Percentiles rank a stretch among this genome's conserved stretches.
These are phyloP conservation scores for Enteromius viviparus DNA, from an alignment of 2,797 vertebrate species.

Conservation along the genomic window DNA sequence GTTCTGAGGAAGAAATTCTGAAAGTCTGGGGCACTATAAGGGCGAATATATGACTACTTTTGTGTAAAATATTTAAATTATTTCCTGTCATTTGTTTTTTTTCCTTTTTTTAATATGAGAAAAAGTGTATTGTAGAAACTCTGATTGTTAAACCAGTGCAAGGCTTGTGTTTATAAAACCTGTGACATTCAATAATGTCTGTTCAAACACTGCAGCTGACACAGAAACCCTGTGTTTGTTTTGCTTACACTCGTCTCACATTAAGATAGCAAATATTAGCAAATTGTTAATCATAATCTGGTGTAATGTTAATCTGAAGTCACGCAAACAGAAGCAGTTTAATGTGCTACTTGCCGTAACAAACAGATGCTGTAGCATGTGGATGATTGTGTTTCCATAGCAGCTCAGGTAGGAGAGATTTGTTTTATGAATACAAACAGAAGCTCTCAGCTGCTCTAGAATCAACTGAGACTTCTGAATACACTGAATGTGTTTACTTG, in stretches of 20 bases:
- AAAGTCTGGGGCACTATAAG: too few species aligned
- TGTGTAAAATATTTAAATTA: not conserved
- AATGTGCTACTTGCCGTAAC: not conserved
- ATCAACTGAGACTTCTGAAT: not conserved
- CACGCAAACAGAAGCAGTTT: conserved; percentile 15
- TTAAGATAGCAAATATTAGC: conserved; percentile 20
- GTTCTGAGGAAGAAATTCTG: too few species aligned
- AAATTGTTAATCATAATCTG: not conserved
- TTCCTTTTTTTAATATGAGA: not conserved
- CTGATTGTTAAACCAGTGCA: not conserved
- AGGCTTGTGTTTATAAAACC: not conserved
- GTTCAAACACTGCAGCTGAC: not conserved
- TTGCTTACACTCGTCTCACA: not conserved
- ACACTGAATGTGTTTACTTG: not conserved
- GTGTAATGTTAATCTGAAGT: conserved; percentile 4
- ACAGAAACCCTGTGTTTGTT: conserved; percentile 2
- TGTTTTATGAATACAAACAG: conserved; percentile 4
- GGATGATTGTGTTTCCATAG: conserved; percentile 43
- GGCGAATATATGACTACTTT: not conserved
- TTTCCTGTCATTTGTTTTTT: not conserved
- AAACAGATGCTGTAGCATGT: conserved; percentile 15
- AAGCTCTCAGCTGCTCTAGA: not conserved
- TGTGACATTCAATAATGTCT: not conserved
- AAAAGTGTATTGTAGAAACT: not conserved
- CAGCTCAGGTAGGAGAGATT: conserved; percentile 24